Evolutionary conservation across 2,888 invertebrate genomes (phyloP), one percentile per base, ranked within the genome.

Genomic region (Venusia cambrica): DNA sequence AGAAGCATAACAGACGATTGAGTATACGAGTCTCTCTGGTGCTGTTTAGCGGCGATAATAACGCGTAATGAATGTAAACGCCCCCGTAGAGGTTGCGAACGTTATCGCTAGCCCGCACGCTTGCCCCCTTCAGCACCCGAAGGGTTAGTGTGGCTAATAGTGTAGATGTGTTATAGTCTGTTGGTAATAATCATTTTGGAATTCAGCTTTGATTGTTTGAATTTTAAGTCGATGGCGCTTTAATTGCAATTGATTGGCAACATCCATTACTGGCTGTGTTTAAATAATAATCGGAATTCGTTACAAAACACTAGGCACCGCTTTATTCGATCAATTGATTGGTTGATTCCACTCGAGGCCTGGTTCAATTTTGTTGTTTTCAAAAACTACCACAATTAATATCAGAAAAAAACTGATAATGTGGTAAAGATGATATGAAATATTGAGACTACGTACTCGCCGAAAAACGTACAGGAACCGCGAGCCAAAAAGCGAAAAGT

Each of bases 1-100:
- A 21, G 41, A 29, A 30, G 41, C 51, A 57, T 63, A 62, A 65
- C 68, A 70, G 61, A 54, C 72, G 71, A 73, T 76, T 70, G 75
- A 71, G 53, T 72, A 65, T 65, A 70, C 65, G 71, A 66, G 72
- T 67, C 70, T 69, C 73, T 35, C 52, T 64, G 70, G 74, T 68
- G 69, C 65, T 78, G 78, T 76, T 77, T 76, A 76, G 68, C 57
- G 64, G 57, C 70, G 84, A 83, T 84, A 83, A 81, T 83, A 73
- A 74, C 71, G 66, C 57, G 72, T 77, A 80, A 81, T 83, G 79
- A 77, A 76, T 72, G 72, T 76, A 74, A 76, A 71, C 66, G 18
- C 31, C 30, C 19, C 30, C 21, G 24, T 15, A 26, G 26, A 16
- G 27, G 21, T 22, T 11, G 20, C 19, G 64, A 65, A 69, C 69